Evolutionary conservation across 2,113 vertebrate genomes (phyloP).

Genomic region (Tupaia tana): DNA sequence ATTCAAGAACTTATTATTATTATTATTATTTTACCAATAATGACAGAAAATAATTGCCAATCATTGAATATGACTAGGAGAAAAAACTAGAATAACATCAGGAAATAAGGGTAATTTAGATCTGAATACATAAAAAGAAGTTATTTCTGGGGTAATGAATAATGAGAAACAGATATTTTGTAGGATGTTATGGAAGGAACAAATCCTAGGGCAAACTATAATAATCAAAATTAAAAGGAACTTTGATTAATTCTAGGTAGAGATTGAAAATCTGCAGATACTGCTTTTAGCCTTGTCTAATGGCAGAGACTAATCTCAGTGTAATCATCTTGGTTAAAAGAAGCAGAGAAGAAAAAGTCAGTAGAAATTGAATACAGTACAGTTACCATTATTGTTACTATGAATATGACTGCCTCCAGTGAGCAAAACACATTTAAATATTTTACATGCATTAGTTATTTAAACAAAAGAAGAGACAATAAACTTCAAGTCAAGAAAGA

Average conservation of each 20-base stretch:
- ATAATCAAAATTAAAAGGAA: conserved; percentile 23
- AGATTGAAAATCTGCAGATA: background rate
- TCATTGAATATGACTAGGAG: background rate
- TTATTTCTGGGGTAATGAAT: background rate
- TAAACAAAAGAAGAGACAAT: background rate
- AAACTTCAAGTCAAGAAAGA: background rate
- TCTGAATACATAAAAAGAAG: background rate
- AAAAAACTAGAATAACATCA: background rate
- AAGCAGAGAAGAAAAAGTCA: background rate
- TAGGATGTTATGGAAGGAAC: background rate
- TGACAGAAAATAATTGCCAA: background rate
- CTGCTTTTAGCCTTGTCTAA: background rate
- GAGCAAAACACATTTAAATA: background rate
- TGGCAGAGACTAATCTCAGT: background rate
- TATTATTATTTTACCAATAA: background rate
- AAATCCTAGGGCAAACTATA: background rate
- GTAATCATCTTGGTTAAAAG: background rate
- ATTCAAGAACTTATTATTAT: background rate
- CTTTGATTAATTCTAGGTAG: background rate
- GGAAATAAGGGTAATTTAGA: background rate
- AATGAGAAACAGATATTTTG: background rate
- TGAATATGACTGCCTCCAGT: background rate
- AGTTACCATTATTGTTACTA: no score
- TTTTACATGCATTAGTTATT: conserved; percentile 29
- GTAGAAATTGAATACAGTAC: background rate